Conservation (phyloP, 2,797 vertebrate species). For the Ctenopoma kingsleyae region DNA sequence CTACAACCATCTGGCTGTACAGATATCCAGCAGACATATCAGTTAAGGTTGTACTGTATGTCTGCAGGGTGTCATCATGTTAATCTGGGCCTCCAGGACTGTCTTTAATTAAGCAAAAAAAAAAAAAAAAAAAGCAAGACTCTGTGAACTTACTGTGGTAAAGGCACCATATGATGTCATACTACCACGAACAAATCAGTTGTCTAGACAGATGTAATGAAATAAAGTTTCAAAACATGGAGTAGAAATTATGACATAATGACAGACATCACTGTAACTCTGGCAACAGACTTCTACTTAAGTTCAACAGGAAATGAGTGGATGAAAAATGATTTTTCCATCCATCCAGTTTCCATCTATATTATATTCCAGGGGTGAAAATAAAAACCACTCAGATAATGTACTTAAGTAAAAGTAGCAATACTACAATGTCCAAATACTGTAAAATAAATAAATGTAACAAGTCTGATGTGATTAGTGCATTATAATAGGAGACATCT, state of each 20-base stretch:
- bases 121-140: background rate
- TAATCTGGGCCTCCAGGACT: conserved; percentile 17
- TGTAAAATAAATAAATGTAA: background rate
- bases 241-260: background rate
- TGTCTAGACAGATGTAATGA: conserved; percentile 1
- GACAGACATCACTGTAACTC: too few relatives aligned
- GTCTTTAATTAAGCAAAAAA: conserved; percentile 35
- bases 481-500: conserved; percentile 7
- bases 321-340: too few relatives aligned
- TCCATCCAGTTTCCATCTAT: too few relatives aligned
- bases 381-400: too few relatives aligned
- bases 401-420: too few relatives aligned
- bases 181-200: background rate
- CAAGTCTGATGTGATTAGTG: background rate
- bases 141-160: background rate
- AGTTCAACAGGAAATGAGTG: too few relatives aligned
- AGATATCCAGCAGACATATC: conserved; percentile 25
- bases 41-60: conserved; percentile 32
- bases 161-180: background rate
- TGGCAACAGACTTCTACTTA: too few relatives aligned
- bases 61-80: conserved; percentile 39
- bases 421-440: too few relatives aligned
- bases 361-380: too few relatives aligned
- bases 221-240: background rate
- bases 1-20: background rate